Percentiles rank a stretch among this genome's conserved stretches.
Conservation (phyloP, 2,113 vertebrate genomes). For the Dicrurus megarhynchus region DNA sequence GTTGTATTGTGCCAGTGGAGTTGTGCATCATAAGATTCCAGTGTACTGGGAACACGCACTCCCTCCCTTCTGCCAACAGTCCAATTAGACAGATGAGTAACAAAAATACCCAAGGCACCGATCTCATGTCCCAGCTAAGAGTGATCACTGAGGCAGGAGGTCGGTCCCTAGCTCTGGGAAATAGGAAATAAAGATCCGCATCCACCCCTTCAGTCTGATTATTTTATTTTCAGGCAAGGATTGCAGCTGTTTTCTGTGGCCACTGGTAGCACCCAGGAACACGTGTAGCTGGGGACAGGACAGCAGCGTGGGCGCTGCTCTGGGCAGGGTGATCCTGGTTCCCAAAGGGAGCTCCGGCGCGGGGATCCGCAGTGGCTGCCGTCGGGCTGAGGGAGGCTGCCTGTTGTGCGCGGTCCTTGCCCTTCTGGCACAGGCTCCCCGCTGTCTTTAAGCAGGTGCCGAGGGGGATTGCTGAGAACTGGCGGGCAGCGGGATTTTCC, state of each 20-base stretch:
- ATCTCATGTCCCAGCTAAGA: not conserved
- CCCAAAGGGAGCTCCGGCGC: rapidly evolving
- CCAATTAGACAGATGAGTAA: not conserved
- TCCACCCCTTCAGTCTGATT: not conserved
- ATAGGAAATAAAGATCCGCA: not conserved
- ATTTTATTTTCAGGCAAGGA: not conserved
- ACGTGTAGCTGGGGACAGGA: not conserved
- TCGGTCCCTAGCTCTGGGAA: rapidly evolving
- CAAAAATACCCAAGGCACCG: not conserved
- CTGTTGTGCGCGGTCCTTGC: too few species aligned
- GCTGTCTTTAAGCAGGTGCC: not conserved
- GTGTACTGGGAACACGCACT: not conserved
- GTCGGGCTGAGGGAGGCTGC: rapidly evolving
- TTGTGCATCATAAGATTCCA: not conserved
- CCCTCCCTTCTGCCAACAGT: not conserved
- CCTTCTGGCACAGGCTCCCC: not conserved
- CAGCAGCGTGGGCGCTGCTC: rapidly evolving
- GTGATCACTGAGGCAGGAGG: not conserved
- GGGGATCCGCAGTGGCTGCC: not conserved
- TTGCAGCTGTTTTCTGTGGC: rapidly evolving
- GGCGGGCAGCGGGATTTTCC: not conserved
- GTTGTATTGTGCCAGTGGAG: not conserved
- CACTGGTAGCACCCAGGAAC: not conserved
- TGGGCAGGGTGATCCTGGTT: not conserved
- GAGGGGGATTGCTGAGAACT: not conserved